Base-by-base conservation (phyloP, 1,140 invertebrate genomes). In the Drosophila novamexicana region DNA sequence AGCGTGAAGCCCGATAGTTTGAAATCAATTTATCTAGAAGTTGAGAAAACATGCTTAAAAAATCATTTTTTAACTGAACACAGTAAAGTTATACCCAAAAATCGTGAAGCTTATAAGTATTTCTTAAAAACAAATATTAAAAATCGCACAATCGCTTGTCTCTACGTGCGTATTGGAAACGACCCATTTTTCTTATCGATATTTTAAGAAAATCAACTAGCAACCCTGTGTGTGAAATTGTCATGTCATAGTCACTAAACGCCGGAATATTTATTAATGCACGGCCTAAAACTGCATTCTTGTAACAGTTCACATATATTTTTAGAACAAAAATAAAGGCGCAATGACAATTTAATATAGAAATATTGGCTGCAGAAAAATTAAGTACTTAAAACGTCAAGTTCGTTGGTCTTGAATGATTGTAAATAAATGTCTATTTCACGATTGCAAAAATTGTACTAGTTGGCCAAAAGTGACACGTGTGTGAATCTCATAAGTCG, bases 401-500 rank as follows among this genome's bases (percentile, higher is more conserved):
- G 62, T 66, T 75, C 10, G 63, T 75, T 44, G 47, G 14, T 74
- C 74, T 76, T 68, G 54, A 73, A 69, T 77, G 63, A 62, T 56
- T 77, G 57, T 57, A 63, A 75, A 74, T 68, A 77, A 64, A 64
- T 62, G 59, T 29, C 73, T 54, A 64, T 69, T 53, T 67, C 61
- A 62, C 81, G 50, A 68, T 79, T 56, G 76, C 64, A 77, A 69
- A 70, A 53, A 85, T 61, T 84, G 65, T 78, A 68, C 44, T 54
- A 74, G 68, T 63, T 79, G 64, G 61, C 65, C 64, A 75, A 89
- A 77, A 89, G 85, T 89, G 84, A 89, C 84, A 89, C 84, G 84
- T 89, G 84, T 89, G 84, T 89, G 80, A 89, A 89, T 89, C 85
- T 89, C 77, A 89, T 88, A 88, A 82, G 83, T 77, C 74, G 73